phyloP scores from a whole-genome alignment of 1,140 invertebrate genomes.

The Drosophila malerkotliana region DNA sequence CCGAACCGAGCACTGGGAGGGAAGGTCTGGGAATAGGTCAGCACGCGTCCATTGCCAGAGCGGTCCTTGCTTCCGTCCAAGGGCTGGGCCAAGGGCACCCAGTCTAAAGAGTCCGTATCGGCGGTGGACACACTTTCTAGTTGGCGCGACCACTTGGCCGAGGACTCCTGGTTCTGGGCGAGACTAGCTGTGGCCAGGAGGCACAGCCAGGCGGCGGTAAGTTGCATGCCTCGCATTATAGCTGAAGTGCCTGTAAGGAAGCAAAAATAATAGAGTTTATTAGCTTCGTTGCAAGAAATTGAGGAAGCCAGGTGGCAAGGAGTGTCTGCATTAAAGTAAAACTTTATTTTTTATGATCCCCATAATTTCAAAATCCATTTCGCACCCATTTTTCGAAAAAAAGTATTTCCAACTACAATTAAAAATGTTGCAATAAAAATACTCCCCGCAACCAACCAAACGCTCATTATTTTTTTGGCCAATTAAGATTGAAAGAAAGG shows the following conservation, averaged over 20 bases:
- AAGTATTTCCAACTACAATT: not conserved
- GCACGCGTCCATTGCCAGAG: constrained; percentile 71
- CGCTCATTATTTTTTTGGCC: not conserved
- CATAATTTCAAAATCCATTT: not conserved
- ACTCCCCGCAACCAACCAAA: not conserved
- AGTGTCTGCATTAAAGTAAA: too few species aligned
- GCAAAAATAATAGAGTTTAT: not conserved
- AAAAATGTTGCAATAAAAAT: constrained; percentile 2
- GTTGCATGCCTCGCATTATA: constrained; percentile 75
- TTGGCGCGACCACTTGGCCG: constrained; percentile 76
- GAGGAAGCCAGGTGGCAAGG: too few species aligned
- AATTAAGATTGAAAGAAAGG: constrained; percentile 8
- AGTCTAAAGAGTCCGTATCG: constrained; percentile 66
- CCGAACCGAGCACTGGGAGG: constrained; percentile 72
- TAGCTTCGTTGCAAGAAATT: not conserved
- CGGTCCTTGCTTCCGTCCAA: constrained; percentile 75
- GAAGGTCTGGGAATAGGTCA: constrained; percentile 80
- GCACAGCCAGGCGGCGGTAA: constrained; percentile 59
- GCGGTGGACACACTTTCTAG: constrained; percentile 58
- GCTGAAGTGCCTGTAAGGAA: constrained; percentile 54
- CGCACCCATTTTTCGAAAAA: not conserved
- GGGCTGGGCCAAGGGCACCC: constrained; percentile 76
- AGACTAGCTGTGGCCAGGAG: constrained; percentile 40
- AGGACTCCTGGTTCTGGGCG: constrained; percentile 58
- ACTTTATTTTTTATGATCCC: not conserved